These are phyloP conservation scores for Antheraea mylitta DNA, from an alignment of 1,140 invertebrate species.

Conservation along the genomic window DNA sequence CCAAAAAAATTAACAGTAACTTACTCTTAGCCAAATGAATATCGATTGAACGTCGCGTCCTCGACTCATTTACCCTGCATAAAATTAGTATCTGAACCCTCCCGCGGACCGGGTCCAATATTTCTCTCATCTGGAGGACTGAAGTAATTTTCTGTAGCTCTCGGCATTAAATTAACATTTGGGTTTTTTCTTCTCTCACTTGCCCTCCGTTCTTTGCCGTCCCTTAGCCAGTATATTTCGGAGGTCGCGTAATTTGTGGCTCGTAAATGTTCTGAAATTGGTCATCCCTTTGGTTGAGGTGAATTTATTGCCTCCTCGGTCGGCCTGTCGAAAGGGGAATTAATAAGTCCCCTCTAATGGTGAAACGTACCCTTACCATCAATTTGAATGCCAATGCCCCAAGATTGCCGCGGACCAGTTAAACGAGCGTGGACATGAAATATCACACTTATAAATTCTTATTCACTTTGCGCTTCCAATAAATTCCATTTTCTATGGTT, in stretches of 20 bases:
- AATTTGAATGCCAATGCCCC: constrained; percentile 77
- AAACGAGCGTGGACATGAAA: constrained; percentile 53
- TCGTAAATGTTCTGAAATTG: constrained; percentile 79
- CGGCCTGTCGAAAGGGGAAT: constrained; percentile 78
- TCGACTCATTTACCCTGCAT: constrained; percentile 65
- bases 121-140: constrained; percentile 65
- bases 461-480: constrained; percentile 54
- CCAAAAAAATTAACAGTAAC: constrained; percentile 53
- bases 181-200: constrained; percentile 63
- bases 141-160: constrained; percentile 66
- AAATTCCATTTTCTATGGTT: constrained; percentile 55
- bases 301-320: constrained; percentile 77
- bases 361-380: constrained; percentile 77
- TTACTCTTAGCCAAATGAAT: constrained; percentile 60
- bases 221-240: constrained; percentile 72
- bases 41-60: constrained; percentile 53
- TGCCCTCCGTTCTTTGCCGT: constrained; percentile 52
- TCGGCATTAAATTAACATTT: constrained; percentile 44
- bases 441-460: constrained; percentile 69
- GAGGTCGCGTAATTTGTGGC: constrained; percentile 77
- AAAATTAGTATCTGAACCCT: constrained; percentile 66
- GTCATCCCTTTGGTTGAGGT: constrained; percentile 78
- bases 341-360: constrained; percentile 78
- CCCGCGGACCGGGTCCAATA: constrained; percentile 51
- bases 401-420: constrained; percentile 58